Percentiles rank a stretch among this genome's conserved stretches.
These are phyloP conservation scores for Poecilobothrus nobilitatus DNA, from an alignment of 2,888 invertebrate species.

Conservation along the genomic window DNA sequence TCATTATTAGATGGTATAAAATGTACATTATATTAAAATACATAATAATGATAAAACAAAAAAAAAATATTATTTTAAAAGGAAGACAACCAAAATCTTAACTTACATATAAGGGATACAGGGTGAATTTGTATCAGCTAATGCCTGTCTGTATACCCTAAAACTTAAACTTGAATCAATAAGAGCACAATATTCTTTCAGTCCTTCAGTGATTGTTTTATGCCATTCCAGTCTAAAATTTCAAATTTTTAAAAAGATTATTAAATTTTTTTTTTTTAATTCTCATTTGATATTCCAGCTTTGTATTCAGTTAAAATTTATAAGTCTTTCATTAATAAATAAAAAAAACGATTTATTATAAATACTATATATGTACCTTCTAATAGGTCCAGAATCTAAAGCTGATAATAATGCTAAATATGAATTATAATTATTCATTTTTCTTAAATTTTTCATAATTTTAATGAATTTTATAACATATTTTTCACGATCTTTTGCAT, in stretches of 20 bases:
- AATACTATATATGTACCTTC: slow-evolving; percentile 31
- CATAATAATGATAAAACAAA: neutral
- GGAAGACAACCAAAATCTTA: neutral
- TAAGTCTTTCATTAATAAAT: slow-evolving; percentile 9
- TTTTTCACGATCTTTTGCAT: slow-evolving; percentile 91
- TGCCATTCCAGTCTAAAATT: slow-evolving; percentile 84
- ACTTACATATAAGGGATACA: slow-evolving; percentile 98
- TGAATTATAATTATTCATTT: slow-evolving; percentile 98
- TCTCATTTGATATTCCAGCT: neutral
- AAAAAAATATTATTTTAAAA: too few species aligned
- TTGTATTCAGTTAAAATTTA: too few species aligned
- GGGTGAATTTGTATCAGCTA: slow-evolving; percentile 92
- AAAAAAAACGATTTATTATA: slow-evolving; percentile 4
- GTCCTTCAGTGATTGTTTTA: slow-evolving; percentile 79
- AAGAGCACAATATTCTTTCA: slow-evolving; percentile 89
- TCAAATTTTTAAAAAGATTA: slow-evolving; percentile 14
- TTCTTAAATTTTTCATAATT: slow-evolving; percentile 94
- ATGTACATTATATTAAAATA: slow-evolving; percentile 17
- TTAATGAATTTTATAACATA: slow-evolving; percentile 93
- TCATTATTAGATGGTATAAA: neutral
- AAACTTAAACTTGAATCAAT: slow-evolving; percentile 98
- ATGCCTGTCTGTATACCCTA: slow-evolving; percentile 87
- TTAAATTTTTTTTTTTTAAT: neutral
- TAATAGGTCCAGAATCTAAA: slow-evolving; percentile 88
- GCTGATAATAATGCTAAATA: slow-evolving; percentile 94